Conservation (phyloP, 2,113 vertebrate genomes). For the Nanorana parkeri region DNA sequence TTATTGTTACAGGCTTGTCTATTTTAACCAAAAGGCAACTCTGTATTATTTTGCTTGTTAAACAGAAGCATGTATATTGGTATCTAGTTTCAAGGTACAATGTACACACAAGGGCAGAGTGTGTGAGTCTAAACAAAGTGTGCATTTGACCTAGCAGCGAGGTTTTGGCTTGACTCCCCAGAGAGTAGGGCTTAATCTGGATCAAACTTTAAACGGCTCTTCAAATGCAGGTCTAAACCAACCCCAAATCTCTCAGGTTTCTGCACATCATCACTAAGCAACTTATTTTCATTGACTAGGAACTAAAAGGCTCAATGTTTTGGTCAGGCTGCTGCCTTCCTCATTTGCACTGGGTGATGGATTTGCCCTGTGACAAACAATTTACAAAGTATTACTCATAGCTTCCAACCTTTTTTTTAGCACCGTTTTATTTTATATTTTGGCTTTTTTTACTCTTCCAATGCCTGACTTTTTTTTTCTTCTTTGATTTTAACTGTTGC, state of each 20-base stretch:
- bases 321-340: background rate
- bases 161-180: slow-evolving; percentile 4
- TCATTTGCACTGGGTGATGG: background rate
- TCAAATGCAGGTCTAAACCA: slow-evolving; percentile 22
- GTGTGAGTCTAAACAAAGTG: slow-evolving; percentile 28
- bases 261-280: slow-evolving; percentile 25
- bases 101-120: slow-evolving; percentile 2
- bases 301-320: slow-evolving; percentile 17
- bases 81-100: slow-evolving; percentile 23
- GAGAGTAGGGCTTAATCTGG: slow-evolving; percentile 34
- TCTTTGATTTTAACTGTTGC: background rate
- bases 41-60: background rate
- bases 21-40: background rate
- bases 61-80: background rate
- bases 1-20: background rate
- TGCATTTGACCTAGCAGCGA: slow-evolving; percentile 19
- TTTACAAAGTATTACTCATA: too few relatives aligned
- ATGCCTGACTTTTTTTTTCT: background rate
- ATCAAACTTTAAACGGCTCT: slow-evolving; percentile 35
- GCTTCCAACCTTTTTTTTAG: too few relatives aligned
- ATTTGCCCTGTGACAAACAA: background rate
- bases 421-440: too few relatives aligned
- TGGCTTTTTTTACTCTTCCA: too few relatives aligned
- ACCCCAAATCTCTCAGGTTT: slow-evolving; percentile 34
- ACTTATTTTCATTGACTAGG: slow-evolving; percentile 1